Evolutionary conservation across 2,888 invertebrate species (phyloP).

Genomic region (Plusia festucae): DNA sequence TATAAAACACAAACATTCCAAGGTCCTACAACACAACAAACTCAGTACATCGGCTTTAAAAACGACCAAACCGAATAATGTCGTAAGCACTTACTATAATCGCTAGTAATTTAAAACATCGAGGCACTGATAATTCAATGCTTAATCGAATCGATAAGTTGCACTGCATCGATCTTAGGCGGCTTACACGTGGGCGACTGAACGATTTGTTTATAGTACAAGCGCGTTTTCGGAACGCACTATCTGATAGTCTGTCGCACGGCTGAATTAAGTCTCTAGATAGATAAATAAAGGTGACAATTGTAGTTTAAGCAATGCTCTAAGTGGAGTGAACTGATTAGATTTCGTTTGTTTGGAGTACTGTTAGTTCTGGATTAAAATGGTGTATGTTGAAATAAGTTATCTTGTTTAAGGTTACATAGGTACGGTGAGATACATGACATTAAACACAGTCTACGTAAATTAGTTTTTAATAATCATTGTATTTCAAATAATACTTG

Average conservation of each 20-base stretch:
- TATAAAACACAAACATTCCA: neutral
- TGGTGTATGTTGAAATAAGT: neutral
- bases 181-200: constrained; percentile 38
- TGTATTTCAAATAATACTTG: too few species aligned
- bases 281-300: constrained; percentile 45
- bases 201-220: constrained; percentile 52
- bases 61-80: constrained; percentile 25
- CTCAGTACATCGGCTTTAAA: constrained; percentile 11
- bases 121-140: constrained; percentile 40
- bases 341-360: constrained; percentile 6
- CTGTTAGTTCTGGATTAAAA: neutral
- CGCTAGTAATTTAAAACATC: constrained; percentile 37
- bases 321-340: constrained; percentile 14
- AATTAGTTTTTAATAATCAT: too few species aligned
- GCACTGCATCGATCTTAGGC: constrained; percentile 30
- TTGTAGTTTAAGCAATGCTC: constrained; percentile 17
- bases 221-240: constrained; percentile 47
- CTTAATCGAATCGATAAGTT: constrained; percentile 41
- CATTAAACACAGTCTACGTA: too few species aligned
- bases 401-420: neutral
- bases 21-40: neutral
- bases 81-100: constrained; percentile 43
- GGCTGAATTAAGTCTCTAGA: constrained; percentile 47
- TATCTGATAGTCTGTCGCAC: constrained; percentile 54
- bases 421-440: too few species aligned